Evolutionary conservation across 2,113 vertebrate species (phyloP), one percentile per base, ranked within the genome.

Genomic region (Passer domesticus): DNA sequence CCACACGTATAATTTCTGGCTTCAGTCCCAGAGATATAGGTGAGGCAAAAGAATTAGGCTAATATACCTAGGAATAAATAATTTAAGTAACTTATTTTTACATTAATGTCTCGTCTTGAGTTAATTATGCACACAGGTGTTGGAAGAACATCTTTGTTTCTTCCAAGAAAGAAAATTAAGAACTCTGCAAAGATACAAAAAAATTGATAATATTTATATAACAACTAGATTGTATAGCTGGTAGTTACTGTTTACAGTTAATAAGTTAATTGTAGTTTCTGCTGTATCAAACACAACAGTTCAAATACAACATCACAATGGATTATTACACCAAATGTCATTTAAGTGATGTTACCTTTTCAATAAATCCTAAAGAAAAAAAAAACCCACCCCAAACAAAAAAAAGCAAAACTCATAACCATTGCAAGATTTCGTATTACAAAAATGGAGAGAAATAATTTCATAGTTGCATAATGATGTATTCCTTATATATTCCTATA

Each of bases 101-200:
- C 1, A 2, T 10, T 3, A 50, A 10, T 31, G 8, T 5, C 15
- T 53, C 49, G 47, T 47, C 77, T 43, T 66, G 17, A 76, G 13
- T 24, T 75, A 55, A 43, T 23, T 25, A 74, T n/a, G 27, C 6
- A 25, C 17, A 20, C 0, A 7, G 37, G 30, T 2, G 0, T 20
- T 46, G 44, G 39, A 79, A 67, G 31, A 79, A 59, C 0, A 0
- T 9, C 6, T 24, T 46, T 24, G 14, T 63, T 72, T 78, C 59
- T 80, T 91, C 27, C 50, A 69, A 43, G 21, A 31, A 41, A 43
- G 10, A 66, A 58, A 67, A 67, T 30, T 6, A 56, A 62, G 43
- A 84, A 39, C 15, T 33, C 44, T 39, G 12, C 43, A 46, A 75
- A 87, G 19, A 67, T 25, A 58, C 6, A 52, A 30, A 55, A 50